Conservation (phyloP, 2,113 vertebrate genomes). For the Dasyurus viverrinus region DNA sequence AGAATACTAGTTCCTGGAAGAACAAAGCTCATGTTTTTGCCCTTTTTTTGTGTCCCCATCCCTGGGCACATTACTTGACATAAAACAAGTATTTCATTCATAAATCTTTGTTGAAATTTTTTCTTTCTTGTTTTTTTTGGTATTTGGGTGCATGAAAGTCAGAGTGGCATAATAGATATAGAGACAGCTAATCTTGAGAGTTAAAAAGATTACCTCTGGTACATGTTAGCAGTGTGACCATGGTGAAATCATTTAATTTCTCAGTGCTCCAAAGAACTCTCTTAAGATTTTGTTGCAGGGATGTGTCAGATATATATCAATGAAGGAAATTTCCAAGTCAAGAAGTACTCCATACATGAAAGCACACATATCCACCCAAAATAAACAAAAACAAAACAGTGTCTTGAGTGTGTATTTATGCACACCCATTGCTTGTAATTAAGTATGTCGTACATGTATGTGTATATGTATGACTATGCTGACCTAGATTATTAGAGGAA, state of each 20-base stretch:
- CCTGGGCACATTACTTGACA: background rate
- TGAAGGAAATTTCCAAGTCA: background rate
- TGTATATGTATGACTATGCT: background rate
- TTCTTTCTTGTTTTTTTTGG: background rate
- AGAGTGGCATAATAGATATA: background rate
- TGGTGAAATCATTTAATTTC: background rate
- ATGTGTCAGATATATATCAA: background rate
- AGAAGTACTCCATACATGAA: background rate
- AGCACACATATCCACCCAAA: background rate
- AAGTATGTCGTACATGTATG: background rate
- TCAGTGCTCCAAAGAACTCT: background rate
- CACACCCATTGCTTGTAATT: background rate
- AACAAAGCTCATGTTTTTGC: background rate
- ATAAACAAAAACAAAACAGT: background rate
- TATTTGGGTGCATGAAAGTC: background rate
- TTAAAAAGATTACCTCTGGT: background rate
- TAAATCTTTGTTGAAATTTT: background rate
- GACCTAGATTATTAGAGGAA: background rate
- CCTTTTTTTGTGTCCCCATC: background rate
- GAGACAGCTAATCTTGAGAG: background rate
- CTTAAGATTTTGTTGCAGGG: background rate
- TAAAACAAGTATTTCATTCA: background rate
- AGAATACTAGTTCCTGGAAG: background rate
- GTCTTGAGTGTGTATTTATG: background rate
- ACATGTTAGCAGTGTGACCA: background rate